These are phyloP conservation scores for Siphamia tubifer DNA, from an alignment of 2,113 vertebrate genomes.

Conservation along the genomic window DNA sequence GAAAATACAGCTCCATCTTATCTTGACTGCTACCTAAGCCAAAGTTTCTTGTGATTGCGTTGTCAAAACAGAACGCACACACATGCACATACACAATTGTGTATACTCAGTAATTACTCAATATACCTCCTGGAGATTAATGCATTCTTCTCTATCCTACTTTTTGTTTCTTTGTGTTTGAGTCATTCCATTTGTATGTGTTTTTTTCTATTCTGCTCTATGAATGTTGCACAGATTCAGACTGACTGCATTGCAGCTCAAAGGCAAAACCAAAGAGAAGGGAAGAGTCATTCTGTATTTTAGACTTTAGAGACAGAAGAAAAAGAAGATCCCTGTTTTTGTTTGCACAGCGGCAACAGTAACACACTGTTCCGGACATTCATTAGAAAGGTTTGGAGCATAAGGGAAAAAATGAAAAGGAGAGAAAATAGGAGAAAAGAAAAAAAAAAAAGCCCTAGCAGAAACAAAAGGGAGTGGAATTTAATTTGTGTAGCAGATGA, in stretches of 20 bases:
- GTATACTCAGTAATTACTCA: background rate
- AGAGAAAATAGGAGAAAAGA: too few relatives aligned
- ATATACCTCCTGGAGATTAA: background rate
- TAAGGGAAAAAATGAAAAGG: background rate
- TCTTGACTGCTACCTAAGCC: background rate
- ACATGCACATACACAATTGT: background rate
- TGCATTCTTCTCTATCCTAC: background rate
- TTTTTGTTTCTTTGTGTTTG: background rate
- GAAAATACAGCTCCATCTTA: background rate
- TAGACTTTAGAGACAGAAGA: slow-evolving; percentile 10
- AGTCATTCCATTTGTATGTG: background rate
- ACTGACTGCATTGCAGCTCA: slow-evolving; percentile 46
- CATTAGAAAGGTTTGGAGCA: background rate
- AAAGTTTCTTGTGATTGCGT: background rate
- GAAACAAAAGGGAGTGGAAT: background rate
- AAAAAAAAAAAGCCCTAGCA: background rate
- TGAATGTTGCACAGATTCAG: slow-evolving; percentile 25
- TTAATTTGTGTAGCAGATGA: background rate
- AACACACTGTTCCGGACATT: background rate
- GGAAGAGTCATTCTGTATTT: slow-evolving; percentile 11
- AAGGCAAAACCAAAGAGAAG: background rate
- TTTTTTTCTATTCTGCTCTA: background rate
- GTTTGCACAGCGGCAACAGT: background rate
- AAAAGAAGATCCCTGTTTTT: slow-evolving; percentile 22
- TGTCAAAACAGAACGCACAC: background rate